These are phyloP conservation scores for Sturnira hondurensis DNA, from an alignment of 2,113 vertebrate genomes.

Conservation along the genomic window DNA sequence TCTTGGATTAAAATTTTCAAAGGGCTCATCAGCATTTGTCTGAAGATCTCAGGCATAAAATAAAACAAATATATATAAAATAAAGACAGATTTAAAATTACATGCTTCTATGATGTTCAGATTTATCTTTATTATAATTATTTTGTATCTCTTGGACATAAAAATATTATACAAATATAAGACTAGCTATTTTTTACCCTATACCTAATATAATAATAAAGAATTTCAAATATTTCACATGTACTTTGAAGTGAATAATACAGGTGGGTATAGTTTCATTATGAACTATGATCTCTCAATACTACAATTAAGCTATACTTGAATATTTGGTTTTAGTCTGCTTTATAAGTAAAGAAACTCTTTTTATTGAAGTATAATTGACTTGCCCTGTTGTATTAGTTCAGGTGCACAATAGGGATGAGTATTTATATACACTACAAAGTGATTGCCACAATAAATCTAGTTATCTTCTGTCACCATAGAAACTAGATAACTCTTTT, in stretches of 20 bases:
- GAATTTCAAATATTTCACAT: not conserved
- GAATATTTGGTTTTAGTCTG: not conserved
- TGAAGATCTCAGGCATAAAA: not conserved
- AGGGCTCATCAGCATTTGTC: not conserved
- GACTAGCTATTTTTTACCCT: not conserved
- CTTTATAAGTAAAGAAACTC: not conserved
- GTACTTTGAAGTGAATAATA: not conserved
- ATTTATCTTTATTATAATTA: constrained; percentile 2
- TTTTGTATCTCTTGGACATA: not conserved
- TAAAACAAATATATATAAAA: not conserved
- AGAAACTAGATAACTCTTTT: not conserved
- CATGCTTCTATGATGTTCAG: not conserved
- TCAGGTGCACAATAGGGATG: not conserved
- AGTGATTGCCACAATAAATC: not conserved
- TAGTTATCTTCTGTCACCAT: not conserved
- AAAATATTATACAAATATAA: not conserved
- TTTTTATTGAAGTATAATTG: not conserved
- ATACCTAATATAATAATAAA: not conserved
- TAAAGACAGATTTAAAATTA: not conserved
- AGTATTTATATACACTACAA: not conserved
- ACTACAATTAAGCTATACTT: not conserved
- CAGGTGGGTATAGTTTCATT: not conserved
- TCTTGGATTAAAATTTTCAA: not conserved
- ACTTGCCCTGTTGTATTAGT: not conserved
- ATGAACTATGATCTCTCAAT: not conserved